phyloP scores from a whole-genome alignment of 1,140 invertebrate species.

The Formica selysi region DNA sequence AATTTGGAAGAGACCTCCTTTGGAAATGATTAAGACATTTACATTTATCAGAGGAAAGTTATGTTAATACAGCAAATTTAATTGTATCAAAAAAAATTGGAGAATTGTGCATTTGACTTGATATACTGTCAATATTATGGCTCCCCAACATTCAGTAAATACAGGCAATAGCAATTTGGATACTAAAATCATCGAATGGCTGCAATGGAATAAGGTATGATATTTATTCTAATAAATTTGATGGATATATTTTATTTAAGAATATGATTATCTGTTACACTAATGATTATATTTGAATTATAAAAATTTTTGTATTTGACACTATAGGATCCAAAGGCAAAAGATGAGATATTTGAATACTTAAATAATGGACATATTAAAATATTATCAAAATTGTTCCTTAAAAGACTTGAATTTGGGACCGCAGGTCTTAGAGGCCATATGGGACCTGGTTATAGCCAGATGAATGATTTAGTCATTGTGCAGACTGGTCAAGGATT shows the following conservation, averaged over 20 bases:
- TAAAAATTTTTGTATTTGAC: constrained; percentile 44
- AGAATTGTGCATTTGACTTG: background rate
- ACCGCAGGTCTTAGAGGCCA: constrained; percentile 96
- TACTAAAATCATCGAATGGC: constrained; percentile 88
- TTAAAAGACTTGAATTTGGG: constrained; percentile 93
- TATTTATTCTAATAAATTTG: constrained; percentile 26
- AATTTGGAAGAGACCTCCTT: background rate
- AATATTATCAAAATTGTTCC: constrained; percentile 88
- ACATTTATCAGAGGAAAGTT: background rate
- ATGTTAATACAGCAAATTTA: background rate
- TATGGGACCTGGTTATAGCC: constrained; percentile 97
- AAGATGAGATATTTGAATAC: constrained; percentile 87
- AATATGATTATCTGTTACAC: constrained; percentile 11
- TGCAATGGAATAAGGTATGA: constrained; percentile 89
- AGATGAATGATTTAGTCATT: constrained; percentile 99
- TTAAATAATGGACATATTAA: constrained; percentile 85
- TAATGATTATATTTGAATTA: constrained; percentile 64
- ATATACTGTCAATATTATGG: constrained; percentile 59
- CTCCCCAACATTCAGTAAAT: constrained; percentile 64
- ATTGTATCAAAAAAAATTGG: background rate
- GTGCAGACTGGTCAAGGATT: constrained; percentile 98
- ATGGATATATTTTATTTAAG: constrained; percentile 12
- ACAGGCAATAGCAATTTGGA: constrained; percentile 85
- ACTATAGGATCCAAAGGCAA: constrained; percentile 85
- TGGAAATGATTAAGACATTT: background rate